Percentiles rank a stretch among this genome's conserved stretches.
Conservation (phyloP, 2,113 vertebrate genomes). For the Saccopteryx bilineata region DNA sequence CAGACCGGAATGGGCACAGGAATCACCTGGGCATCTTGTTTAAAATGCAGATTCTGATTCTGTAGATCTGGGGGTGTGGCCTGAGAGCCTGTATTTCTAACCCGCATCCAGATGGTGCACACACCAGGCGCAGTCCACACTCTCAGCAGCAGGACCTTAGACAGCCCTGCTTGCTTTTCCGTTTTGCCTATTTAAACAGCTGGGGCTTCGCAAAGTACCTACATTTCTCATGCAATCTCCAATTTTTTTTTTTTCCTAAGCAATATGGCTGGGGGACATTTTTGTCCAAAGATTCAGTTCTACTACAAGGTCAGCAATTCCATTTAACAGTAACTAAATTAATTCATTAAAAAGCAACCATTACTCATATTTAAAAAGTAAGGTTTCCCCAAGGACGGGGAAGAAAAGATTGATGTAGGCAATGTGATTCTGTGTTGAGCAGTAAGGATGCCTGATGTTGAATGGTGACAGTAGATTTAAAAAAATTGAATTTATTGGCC, state of each 20-base stretch:
- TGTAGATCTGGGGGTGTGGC: not conserved
- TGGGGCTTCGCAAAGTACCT: not conserved
- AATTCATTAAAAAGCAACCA: slow-evolving; percentile 34
- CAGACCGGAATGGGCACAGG: not conserved
- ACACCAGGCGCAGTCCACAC: fast-evolving
- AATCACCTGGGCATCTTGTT: not conserved
- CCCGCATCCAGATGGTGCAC: not conserved
- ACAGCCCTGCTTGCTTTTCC: not conserved
- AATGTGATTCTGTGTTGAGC: not conserved
- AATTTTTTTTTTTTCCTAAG: slow-evolving; percentile 8
- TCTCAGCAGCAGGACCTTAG: not conserved
- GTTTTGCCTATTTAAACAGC: not conserved
- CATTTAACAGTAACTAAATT: not conserved
- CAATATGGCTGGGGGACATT: not conserved
- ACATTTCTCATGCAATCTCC: not conserved
- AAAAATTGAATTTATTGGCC: not conserved
- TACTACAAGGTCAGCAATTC: not conserved
- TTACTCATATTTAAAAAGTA: slow-evolving; percentile 28
- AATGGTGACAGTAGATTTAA: not conserved
- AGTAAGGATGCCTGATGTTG: not conserved
- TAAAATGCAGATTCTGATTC: not conserved
- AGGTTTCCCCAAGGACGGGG: not conserved
- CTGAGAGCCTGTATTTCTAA: not conserved
- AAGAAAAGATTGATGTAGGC: not conserved
- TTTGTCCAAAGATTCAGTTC: not conserved